phyloP scores from a whole-genome alignment of 2,797 vertebrate species.

The Manis pentadactyla region DNA sequence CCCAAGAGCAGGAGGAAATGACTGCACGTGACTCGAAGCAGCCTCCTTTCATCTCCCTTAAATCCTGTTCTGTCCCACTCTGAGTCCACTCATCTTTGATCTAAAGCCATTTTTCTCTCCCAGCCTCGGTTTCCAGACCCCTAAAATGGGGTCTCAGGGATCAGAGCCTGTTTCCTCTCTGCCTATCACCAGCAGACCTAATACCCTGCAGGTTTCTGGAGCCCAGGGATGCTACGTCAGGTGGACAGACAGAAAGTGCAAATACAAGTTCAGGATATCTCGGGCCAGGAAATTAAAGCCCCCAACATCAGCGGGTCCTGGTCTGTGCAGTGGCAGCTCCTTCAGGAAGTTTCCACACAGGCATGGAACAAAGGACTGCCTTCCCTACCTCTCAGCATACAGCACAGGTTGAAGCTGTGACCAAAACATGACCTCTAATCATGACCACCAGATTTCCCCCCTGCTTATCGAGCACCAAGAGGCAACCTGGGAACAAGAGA shows the following conservation, averaged over 20 bases:
- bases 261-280: not conserved
- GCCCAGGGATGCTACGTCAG: not conserved
- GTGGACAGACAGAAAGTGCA: not conserved
- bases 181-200: conserved; percentile 34
- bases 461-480: conserved; percentile 44
- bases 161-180: conserved; percentile 49
- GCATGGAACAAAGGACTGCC: conserved; percentile 58
- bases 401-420: conserved; percentile 49
- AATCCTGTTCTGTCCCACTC: not conserved
- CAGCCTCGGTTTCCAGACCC: not conserved
- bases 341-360: not conserved
- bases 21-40: not conserved
- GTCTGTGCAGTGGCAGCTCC: not conserved
- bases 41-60: not conserved
- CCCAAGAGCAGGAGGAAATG: not conserved
- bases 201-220: not conserved
- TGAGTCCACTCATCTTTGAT: conserved; percentile 16
- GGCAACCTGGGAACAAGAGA: conserved; percentile 61
- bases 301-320: not conserved
- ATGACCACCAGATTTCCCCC: not conserved
- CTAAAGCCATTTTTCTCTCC: conserved; percentile 32
- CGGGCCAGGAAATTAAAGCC: not conserved
- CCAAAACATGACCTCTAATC: conserved; percentile 62
- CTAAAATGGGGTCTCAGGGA: not conserved
- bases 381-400: not conserved